phyloP scores from a whole-genome alignment of 2,113 vertebrate genomes.

The Lethenteron reissneri region DNA sequence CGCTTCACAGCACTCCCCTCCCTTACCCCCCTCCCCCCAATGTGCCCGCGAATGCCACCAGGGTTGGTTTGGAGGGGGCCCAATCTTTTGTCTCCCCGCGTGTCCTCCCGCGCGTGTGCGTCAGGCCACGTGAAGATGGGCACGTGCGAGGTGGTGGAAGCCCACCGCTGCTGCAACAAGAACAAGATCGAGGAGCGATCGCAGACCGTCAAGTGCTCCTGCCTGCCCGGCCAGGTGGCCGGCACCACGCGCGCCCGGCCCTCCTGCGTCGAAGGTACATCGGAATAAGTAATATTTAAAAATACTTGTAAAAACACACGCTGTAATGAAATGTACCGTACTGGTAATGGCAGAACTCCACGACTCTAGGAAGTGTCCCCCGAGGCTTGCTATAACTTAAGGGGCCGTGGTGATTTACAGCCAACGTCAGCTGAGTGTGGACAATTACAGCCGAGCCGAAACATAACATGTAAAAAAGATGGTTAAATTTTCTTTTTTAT shows the following conservation, averaged over 20 bases:
- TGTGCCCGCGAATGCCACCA: too few species aligned
- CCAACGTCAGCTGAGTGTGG: background rate
- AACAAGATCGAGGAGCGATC: conserved; percentile 97
- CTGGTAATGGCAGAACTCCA: too few species aligned
- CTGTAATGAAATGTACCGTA: too few species aligned
- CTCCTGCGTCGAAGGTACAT: conserved; percentile 75
- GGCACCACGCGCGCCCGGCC: conserved; percentile 79
- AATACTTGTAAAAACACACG: too few species aligned
- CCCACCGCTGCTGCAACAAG: conserved; percentile 96
- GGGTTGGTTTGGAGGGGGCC: too few species aligned
- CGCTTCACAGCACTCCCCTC: too few species aligned
- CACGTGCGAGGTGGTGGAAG: conserved; percentile 84
- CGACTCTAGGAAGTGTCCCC: too few species aligned
- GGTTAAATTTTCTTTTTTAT: too few species aligned
- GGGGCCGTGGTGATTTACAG: conserved; percentile 8
- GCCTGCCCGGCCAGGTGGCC: conserved; percentile 89
- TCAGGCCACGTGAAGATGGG: conserved; percentile 19
- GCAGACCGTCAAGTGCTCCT: conserved; percentile 96
- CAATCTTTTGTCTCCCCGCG: background rate
- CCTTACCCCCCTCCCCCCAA: too few species aligned
- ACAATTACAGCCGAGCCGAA: background rate
- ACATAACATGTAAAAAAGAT: too few species aligned
- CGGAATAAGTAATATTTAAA: too few species aligned
- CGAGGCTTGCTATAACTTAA: too few species aligned
- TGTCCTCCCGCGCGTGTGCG: background rate